Conservation (phyloP, 2,888 invertebrate genomes). For the Amiota mariae region DNA sequence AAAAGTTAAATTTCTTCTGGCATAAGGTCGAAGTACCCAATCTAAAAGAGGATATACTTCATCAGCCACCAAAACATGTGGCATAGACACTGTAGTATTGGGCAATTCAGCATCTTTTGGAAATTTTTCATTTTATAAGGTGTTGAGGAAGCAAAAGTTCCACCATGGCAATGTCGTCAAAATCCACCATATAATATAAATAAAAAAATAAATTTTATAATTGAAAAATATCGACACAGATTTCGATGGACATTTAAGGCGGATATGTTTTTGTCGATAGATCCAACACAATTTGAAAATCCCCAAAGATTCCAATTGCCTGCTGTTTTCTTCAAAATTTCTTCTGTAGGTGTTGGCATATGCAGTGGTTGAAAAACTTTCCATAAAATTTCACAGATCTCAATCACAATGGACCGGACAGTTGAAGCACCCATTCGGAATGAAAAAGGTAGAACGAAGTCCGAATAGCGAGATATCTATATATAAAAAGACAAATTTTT, state of each 20-base stretch:
- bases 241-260: conserved; percentile 52
- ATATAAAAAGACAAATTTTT: too few relatives aligned
- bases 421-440: too few relatives aligned
- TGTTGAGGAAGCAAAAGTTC: too few relatives aligned
- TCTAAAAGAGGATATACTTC: conserved; percentile 35
- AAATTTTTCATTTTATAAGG: too few relatives aligned
- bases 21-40: conserved; percentile 36
- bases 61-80: conserved; percentile 38
- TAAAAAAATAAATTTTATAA: conserved; percentile 50
- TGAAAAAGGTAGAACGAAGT: too few relatives aligned
- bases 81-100: conserved; percentile 31
- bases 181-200: conserved; percentile 36
- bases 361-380: too few relatives aligned
- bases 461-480: too few relatives aligned
- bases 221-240: conserved; percentile 59
- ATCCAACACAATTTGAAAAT: conserved; percentile 57
- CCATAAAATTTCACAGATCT: too few relatives aligned
- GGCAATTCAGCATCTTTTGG: conserved; percentile 30
- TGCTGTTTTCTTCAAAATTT: too few relatives aligned
- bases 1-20: conserved; percentile 31
- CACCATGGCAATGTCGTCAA: conserved; percentile 36
- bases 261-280: conserved; percentile 58
- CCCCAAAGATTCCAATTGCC: too few relatives aligned
- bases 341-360: too few relatives aligned
- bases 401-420: too few relatives aligned